These are phyloP conservation scores for Pachyseris speciosa DNA, from an alignment of 64 coral and sea anemone species.

Conservation along the genomic window DNA sequence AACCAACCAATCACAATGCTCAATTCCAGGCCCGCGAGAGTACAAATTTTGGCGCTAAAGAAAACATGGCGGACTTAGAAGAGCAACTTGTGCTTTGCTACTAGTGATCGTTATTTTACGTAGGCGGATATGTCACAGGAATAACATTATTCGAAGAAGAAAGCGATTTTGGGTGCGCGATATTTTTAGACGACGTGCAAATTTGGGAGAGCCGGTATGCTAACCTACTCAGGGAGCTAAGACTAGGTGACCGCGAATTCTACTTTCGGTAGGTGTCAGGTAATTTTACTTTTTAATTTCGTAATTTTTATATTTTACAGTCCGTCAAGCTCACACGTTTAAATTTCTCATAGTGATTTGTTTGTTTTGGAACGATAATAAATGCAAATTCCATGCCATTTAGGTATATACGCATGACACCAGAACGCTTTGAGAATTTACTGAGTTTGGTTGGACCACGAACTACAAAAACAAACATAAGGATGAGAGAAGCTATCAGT, in stretches of 20 bases:
- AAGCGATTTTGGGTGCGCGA: constrained; percentile 43
- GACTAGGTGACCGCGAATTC: constrained; percentile 43
- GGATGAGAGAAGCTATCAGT: constrained; percentile 36
- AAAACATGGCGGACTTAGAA: too few relatives aligned
- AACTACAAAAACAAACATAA: constrained; percentile 36
- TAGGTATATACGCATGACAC: constrained; percentile 73
- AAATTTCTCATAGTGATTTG: constrained; percentile 18
- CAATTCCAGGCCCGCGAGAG: too few relatives aligned
- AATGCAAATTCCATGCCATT: constrained; percentile 26
- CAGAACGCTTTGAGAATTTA: constrained; percentile 59
- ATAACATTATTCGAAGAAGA: constrained; percentile 14
- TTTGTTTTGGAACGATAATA: constrained; percentile 24
- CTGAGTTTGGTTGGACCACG: constrained; percentile 47
- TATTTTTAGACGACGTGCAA: constrained; percentile 18
- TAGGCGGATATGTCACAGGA: constrained; percentile 3
- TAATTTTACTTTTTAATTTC: not conserved
- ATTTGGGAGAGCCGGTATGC: constrained; percentile 26
- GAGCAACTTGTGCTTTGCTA: constrained; percentile 7
- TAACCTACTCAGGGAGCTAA: constrained; percentile 44
- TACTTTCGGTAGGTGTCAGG: constrained; percentile 52
- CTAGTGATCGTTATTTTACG: constrained; percentile 51
- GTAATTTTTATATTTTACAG: constrained; percentile 3
- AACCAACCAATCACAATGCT: too few relatives aligned
- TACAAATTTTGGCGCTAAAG: too few relatives aligned
- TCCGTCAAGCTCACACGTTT: not conserved